Base-by-base conservation (phyloP, 2,888 invertebrate species). In the Apamea anceps region DNA sequence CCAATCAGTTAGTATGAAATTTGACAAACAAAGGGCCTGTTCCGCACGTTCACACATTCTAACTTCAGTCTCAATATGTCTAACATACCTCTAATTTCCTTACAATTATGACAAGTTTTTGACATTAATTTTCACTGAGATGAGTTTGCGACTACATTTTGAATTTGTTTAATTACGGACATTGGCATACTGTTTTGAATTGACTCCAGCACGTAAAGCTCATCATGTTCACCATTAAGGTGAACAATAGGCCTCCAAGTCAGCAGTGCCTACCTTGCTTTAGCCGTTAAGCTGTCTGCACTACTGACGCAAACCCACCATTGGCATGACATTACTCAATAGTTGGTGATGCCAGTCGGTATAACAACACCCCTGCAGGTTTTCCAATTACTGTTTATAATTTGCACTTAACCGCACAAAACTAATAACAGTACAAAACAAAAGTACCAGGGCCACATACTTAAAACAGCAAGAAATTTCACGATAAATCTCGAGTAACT, bases 401-500 rank as follows among this genome's bases (percentile, higher is more conserved):
- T 32, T 63, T 18, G 1, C 18, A 45, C 60, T 8, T 21, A 21
- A 32, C 6, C 18, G 10, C 63, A n/a, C 45, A 48, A 60, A 48
- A 45, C 25, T 1, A 28, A 60, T 15, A 7, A 32, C 5, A 65
- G 0, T 13, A 68, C 42, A 57, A 65, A 51, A 57, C 13, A n/a
- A 62, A 62, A 68, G 65, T 75, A 80, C 75, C 21, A 83, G 75
- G 74, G 0, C 10, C 6, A n/a, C 75, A 85, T 60, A n/a, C n/a
- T n/a, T n/a, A 80, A 60, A 25, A 60, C 0, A 75, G 3, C 18
- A 72, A 72, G 63, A 85, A 28, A 37, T 75, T 51, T 12, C 12
- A 32, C 75, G 15, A 75, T 68, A 80, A 76, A 81, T 72, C 77
- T 57, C 15, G 32, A 70, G 21, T 60, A 28, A 37, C 72, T 68